Base-by-base conservation (phyloP, 1,140 invertebrate species). In the Aricia agestis region DNA sequence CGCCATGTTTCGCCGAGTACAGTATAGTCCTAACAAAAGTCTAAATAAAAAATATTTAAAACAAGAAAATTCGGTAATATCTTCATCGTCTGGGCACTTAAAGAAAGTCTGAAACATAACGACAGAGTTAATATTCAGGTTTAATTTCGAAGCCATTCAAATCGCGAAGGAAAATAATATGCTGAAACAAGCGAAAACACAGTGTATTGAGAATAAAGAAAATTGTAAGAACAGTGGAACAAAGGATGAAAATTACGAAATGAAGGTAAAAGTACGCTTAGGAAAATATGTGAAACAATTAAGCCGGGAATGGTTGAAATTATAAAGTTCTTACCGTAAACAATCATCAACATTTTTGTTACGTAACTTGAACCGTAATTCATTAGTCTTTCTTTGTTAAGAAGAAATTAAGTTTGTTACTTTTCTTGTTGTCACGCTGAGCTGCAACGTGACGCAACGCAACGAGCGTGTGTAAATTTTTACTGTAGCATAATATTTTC, bases 231-330 rank as follows among this genome's bases (percentile, higher is more conserved):
- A 63, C 18, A 19, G 59, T 15, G 18, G 19, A 19, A 63, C 59
- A 63, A 25, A 63, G 59, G 59, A 25, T 63, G 59, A 25, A 63
- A 63, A 63, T 19, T 63, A 19, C 18, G 18, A 19, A 63, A 19
- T 4, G 10, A 25, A 25, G 18, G 59, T 11, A 63, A 63, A 63
- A 25, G 58, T 19, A 11, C 18, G 18, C 59, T 19, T 63, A 63
- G 59, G 59, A 19, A 63, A 63, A 19, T 63, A 19, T 63, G 59
- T 63, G 59, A 63, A 63, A 63, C 18, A 63, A 63, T 63, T 18
- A 19, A 19, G 59, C 59, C 19, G 18, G 6, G 17, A 19, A 63
- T 63, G 18, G 59, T 63, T 7, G 15, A 63, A 63, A 63, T 63
- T 63, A 63, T 63, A 63, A 63, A 19, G 18, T 63, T 63, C 4